These are phyloP conservation scores for Zosterops borbonicus DNA, from an alignment of 2,113 vertebrate genomes.

Conservation along the genomic window DNA sequence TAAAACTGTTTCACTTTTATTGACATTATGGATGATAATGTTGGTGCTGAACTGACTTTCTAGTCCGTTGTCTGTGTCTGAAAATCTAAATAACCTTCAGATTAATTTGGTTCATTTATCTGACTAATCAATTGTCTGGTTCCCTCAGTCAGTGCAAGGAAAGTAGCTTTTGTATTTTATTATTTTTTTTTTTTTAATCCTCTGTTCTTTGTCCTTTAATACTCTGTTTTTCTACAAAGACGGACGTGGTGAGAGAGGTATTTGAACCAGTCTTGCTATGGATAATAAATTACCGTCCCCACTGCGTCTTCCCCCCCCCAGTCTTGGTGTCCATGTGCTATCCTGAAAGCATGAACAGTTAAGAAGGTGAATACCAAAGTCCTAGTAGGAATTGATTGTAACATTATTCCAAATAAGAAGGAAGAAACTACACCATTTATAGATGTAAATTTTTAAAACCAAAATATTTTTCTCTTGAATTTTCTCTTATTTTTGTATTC, in stretches of 20 bases:
- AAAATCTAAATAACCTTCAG: neutral
- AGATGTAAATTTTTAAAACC: neutral
- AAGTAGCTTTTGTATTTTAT: neutral
- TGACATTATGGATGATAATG: neutral
- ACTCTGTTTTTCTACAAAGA: neutral
- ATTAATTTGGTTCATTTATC: neutral
- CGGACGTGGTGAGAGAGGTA: neutral
- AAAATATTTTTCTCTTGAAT: neutral
- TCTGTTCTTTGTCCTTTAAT: neutral
- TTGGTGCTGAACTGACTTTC: neutral
- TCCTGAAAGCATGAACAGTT: neutral
- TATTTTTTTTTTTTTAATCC: neutral
- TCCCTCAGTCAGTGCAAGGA: neutral
- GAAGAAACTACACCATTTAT: neutral
- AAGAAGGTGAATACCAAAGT: neutral
- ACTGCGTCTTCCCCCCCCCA: neutral
- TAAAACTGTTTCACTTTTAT: neutral
- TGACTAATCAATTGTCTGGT: neutral
- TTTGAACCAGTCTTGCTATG: neutral
- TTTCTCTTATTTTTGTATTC: neutral
- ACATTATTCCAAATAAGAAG: neutral
- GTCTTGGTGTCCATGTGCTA: neutral
- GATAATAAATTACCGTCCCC: neutral
- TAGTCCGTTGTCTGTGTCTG: neutral
- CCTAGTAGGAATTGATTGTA: neutral